Conservation (phyloP, 2,888 invertebrate genomes). For the Hoplodrina blanda region DNA sequence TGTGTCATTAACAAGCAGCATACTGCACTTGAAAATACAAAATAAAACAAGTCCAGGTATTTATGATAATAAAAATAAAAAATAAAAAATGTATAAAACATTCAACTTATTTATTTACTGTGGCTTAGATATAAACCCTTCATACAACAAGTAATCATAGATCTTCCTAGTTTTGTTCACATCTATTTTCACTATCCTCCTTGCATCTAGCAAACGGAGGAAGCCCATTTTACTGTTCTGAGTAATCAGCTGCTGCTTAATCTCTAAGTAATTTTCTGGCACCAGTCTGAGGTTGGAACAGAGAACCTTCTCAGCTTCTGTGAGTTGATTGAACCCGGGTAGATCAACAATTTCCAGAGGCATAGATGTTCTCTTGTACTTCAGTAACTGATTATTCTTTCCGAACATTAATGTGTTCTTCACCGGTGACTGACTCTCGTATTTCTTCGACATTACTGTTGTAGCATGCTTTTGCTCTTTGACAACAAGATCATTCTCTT, state of each 20-base stretch:
- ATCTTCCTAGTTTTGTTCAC: slow-evolving; percentile 97
- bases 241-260: slow-evolving; percentile 93
- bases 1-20: too few species aligned
- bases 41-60: too few species aligned
- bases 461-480: slow-evolving; percentile 85
- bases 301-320: slow-evolving; percentile 93
- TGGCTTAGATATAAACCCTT: slow-evolving; percentile 93
- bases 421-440: slow-evolving; percentile 78
- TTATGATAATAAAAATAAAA: slow-evolving; percentile 9
- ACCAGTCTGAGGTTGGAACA: slow-evolving; percentile 94
- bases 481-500: slow-evolving; percentile 90
- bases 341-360: slow-evolving; percentile 92
- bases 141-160: slow-evolving; percentile 93
- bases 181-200: slow-evolving; percentile 96
- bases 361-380: slow-evolving; percentile 81
- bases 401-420: slow-evolving; percentile 71
- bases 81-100: slow-evolving; percentile 28
- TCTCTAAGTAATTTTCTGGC: slow-evolving; percentile 95
- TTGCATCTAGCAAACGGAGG: slow-evolving; percentile 95
- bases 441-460: slow-evolving; percentile 79
- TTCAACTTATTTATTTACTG: slow-evolving; percentile 56
- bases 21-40: too few species aligned
- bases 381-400: slow-evolving; percentile 70
- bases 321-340: slow-evolving; percentile 94
- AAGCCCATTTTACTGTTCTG: slow-evolving; percentile 95